phyloP scores from a whole-genome alignment of 2,888 invertebrate species.

The Cephus pulcher region DNA sequence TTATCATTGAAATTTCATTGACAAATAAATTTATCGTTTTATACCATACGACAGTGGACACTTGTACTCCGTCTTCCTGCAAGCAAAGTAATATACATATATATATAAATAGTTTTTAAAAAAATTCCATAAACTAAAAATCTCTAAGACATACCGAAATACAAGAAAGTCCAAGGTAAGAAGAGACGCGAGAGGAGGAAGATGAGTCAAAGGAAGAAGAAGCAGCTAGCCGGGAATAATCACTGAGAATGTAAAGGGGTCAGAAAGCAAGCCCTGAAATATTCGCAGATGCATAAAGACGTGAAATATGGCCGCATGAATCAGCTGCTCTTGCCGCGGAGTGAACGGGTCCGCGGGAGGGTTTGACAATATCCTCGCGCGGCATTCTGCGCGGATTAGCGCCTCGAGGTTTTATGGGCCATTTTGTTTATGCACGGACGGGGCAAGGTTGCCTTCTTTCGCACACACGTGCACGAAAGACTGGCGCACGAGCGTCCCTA shows the following conservation, averaged over 20 bases:
- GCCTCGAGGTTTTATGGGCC: slow-evolving; percentile 38
- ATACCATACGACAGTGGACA: no score
- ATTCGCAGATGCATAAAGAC: slow-evolving; percentile 56
- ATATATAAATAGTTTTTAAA: no score
- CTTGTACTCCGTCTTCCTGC: no score
- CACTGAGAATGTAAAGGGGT: no score
- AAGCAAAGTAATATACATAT: no score
- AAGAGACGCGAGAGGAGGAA: no score
- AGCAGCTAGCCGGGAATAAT: no score
- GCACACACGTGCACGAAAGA: neutral
- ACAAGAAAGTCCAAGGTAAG: no score
- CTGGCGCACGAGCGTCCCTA: neutral
- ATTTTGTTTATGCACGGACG: slow-evolving; percentile 47
- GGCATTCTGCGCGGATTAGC: slow-evolving; percentile 43
- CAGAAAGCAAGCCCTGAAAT: slow-evolving; percentile 41
- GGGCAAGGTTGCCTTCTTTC: slow-evolving; percentile 27
- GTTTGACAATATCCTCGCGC: slow-evolving; percentile 56
- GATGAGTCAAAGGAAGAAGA: no score
- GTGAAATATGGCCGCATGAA: slow-evolving; percentile 59
- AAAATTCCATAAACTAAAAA: no score
- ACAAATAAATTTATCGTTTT: neutral
- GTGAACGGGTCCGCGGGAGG: slow-evolving; percentile 46
- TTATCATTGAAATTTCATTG: slow-evolving; percentile 15
- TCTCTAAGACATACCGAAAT: no score
- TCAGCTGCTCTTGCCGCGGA: slow-evolving; percentile 52